Evolutionary conservation across 2,888 invertebrate genomes (phyloP).

Genomic region (Sesamia inferens): DNA sequence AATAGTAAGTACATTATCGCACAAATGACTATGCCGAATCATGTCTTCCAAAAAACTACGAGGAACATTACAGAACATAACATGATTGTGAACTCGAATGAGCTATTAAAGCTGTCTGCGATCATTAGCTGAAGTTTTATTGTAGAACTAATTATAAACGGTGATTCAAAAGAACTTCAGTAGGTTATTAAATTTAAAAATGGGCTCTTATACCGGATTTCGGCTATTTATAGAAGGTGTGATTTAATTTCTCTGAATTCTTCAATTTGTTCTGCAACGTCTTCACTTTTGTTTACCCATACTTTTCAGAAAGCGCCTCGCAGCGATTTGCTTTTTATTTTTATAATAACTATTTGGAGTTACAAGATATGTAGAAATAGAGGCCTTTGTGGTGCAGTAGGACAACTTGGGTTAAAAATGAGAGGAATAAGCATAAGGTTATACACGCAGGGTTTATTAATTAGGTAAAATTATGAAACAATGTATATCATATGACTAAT

Average conservation of each 20-base stretch:
- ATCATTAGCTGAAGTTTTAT: conserved; percentile 51
- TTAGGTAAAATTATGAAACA: background rate
- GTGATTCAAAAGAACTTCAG: conserved; percentile 59
- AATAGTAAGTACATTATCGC: background rate
- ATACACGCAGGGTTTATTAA: background rate
- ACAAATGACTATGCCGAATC: background rate
- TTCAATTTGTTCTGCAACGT: conserved; percentile 36
- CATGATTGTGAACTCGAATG: conserved; percentile 24
- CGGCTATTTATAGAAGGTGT: conserved; percentile 59
- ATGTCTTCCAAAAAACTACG: background rate
- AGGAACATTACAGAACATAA: background rate
- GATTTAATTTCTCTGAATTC: conserved; percentile 54
- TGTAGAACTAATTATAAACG: conserved; percentile 60
- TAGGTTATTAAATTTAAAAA: conserved; percentile 63
- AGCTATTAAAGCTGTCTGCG: conserved; percentile 17
- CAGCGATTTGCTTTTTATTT: conserved; percentile 18
- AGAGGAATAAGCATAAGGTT: background rate
- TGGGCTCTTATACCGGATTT: conserved; percentile 52
- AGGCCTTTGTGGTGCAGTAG: background rate
- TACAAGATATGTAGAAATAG: background rate
- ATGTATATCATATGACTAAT: conserved; percentile 22
- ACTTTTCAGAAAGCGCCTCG: conserved; percentile 9
- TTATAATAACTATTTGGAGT: conserved; percentile 1
- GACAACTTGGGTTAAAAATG: background rate
- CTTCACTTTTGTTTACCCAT: conserved; percentile 22